phyloP scores from a whole-genome alignment of 2,113 vertebrate genomes.

The Propithecus coquereli region DNA sequence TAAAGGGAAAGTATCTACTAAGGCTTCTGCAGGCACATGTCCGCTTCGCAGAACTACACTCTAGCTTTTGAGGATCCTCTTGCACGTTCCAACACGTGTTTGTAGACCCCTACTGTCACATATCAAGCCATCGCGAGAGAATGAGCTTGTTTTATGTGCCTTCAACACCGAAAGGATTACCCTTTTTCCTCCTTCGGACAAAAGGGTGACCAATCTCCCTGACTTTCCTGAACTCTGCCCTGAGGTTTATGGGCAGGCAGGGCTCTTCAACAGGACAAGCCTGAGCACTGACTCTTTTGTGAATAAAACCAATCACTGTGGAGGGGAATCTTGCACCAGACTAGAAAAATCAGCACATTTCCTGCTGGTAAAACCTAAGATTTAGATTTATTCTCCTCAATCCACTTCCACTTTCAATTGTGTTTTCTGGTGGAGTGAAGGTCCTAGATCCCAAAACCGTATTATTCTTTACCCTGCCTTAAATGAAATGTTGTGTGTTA shows the following conservation, averaged over 20 bases:
- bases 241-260: neutral
- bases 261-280: neutral
- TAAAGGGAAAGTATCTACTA: neutral
- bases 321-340: neutral
- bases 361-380: neutral
- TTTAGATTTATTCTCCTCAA: neutral
- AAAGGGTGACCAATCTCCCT: neutral
- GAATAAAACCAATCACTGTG: neutral
- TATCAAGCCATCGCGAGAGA: neutral
- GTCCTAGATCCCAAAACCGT: neutral
- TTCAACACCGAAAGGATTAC: neutral
- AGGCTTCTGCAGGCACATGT: too few species aligned
- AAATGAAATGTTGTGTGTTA: neutral
- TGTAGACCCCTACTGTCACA: too few species aligned
- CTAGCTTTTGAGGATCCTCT: neutral
- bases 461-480: neutral
- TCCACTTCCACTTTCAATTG: neutral
- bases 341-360: neutral
- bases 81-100: too few species aligned
- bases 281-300: too few species aligned
- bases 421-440: too few species aligned
- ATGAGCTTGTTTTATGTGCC: neutral
- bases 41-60: neutral
- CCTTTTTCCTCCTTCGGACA: neutral
- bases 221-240: neutral